Conservation (phyloP, 2,888 invertebrate genomes). For the Cantharis rufa region DNA sequence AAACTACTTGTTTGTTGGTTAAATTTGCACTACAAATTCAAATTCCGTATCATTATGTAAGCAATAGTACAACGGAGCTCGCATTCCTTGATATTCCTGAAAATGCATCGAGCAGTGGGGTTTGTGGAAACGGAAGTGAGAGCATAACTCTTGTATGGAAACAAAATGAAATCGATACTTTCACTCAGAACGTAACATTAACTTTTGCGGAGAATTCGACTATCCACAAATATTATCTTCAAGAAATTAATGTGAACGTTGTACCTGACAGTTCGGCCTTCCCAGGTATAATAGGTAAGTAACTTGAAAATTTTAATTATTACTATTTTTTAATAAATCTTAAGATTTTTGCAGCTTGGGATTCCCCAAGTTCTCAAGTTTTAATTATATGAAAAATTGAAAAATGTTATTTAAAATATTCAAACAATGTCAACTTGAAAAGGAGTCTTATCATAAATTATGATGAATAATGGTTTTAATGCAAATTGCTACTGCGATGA, state of each 20-base stretch:
- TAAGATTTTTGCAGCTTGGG: no score
- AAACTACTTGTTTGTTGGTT: constrained; percentile 62
- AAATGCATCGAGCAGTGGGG: constrained; percentile 50
- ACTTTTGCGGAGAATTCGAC: constrained; percentile 35
- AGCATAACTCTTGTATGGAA: constrained; percentile 54
- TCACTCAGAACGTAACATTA: constrained; percentile 24
- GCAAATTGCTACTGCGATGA: no score
- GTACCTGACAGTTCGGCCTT: constrained; percentile 29
- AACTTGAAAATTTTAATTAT: background rate
- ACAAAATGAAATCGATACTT: background rate
- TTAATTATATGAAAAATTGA: no score
- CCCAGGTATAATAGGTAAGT: constrained; percentile 30
- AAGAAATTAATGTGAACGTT: constrained; percentile 27
- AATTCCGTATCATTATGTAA: constrained; percentile 58
- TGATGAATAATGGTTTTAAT: no score
- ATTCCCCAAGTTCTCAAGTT: no score
- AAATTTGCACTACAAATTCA: constrained; percentile 70
- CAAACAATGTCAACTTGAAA: no score
- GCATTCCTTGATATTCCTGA: constrained; percentile 56
- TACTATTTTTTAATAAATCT: background rate
- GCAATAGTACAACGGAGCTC: constrained; percentile 45
- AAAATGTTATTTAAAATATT: no score
- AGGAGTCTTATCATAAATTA: no score
- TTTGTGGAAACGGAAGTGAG: constrained; percentile 52
- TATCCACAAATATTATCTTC: constrained; percentile 36